Conservation (phyloP, 2,888 invertebrate species). For the Leucozona laternaria region DNA sequence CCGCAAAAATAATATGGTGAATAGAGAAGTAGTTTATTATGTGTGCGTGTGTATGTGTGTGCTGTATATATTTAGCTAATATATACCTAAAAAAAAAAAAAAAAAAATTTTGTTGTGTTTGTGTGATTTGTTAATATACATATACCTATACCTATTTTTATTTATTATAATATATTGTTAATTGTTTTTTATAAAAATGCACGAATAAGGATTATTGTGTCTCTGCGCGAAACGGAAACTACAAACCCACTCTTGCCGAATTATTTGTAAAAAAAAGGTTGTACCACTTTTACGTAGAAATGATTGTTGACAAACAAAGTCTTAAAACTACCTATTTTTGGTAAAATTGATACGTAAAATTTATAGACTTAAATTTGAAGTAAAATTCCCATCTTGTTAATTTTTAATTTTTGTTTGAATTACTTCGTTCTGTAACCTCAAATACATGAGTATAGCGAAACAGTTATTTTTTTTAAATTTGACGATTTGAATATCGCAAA, state of each 20-base stretch:
- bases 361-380: too few relatives aligned
- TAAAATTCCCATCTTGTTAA: too few relatives aligned
- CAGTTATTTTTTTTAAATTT: too few relatives aligned
- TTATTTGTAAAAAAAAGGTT: not conserved
- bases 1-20: constrained; percentile 93
- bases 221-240: not conserved
- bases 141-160: not conserved
- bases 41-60: constrained; percentile 31
- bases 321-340: too few relatives aligned
- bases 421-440: too few relatives aligned
- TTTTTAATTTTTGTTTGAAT: too few relatives aligned
- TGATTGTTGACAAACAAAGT: too few relatives aligned
- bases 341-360: too few relatives aligned
- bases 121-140: constrained; percentile 34
- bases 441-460: too few relatives aligned
- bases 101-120: constrained; percentile 24
- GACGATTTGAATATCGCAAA: too few relatives aligned
- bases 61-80: constrained; percentile 52
- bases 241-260: not conserved
- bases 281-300: too few relatives aligned
- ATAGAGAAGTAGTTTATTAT: constrained; percentile 76
- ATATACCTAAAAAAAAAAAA: not conserved
- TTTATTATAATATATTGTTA: not conserved
- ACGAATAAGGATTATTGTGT: constrained; percentile 44
- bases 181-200: constrained; percentile 18